Base-by-base conservation (phyloP, 2,797 vertebrate genomes). In the Erethizon dorsatum region DNA sequence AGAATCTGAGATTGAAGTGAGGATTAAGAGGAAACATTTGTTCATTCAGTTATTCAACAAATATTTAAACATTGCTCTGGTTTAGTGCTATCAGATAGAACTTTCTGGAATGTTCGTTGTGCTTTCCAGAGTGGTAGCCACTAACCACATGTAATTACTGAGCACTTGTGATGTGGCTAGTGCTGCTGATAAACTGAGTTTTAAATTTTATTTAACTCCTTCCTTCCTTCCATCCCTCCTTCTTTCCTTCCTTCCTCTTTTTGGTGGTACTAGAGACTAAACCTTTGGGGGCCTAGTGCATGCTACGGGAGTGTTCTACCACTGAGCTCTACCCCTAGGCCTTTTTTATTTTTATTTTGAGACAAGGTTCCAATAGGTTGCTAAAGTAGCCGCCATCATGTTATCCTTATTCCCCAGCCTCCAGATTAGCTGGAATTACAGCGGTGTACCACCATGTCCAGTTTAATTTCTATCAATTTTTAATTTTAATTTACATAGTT, bases 401-500 rank as follows among this genome's bases (percentile, higher is more conserved):
- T 75, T 75, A 75, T 6, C 12, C 71, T 47, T 75, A 26, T 75
- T 45, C 41, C 24, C 37, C 4, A 5, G 41, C 2, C 4, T 3
- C 26, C 6, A 6, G 67, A 69, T 28, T 69, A 69, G 17, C 33
- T 78, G 75, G 6, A 31, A 78, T 78, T 52, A 78, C 6, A 78
- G 75, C 31, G 8, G 7, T 8, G 15, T 14, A 50, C 47, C 14
- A 17, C 75, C 45, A 31, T 78, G 41, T 47, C 41, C 41, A 26
- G 41, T 75, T 88, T 88, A 52, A 65, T 47, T 96, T 52, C 54
- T 52, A n/a, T 63, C 73, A 31, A 33, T 73, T 61, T 85, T 92
- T 41, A 82, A 37, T 90, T 96, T 79, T 77, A 47, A 96, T 54
- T 95, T 94, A 22, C 11, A 15, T 54, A 45, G 54, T n/a, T 84